Percentiles rank a stretch among this genome's conserved stretches.
These are phyloP conservation scores for Drosophila prolongata DNA, from an alignment of 2,888 invertebrate species.

Conservation along the genomic window DNA sequence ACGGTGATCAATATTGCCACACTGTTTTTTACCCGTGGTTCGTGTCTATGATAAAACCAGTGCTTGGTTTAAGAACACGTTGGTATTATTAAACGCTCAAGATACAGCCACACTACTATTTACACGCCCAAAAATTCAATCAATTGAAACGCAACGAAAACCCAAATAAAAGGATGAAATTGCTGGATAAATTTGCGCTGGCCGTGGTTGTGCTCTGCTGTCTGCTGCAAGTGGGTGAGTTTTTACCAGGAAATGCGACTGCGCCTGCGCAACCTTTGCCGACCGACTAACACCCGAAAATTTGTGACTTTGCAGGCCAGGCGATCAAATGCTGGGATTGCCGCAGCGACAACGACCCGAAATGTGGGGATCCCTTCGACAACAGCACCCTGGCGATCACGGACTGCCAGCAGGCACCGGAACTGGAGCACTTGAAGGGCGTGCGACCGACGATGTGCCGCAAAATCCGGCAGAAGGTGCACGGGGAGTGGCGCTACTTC, in stretches of 20 bases:
- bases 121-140: conserved; percentile 29
- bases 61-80: neutral
- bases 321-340: conserved; percentile 96
- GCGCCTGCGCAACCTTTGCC: conserved; percentile 48
- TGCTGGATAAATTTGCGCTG: conserved; percentile 53
- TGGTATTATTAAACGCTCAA: neutral
- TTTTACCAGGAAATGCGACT: neutral
- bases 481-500: conserved; percentile 95
- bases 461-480: conserved; percentile 95
- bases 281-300: conserved; percentile 14
- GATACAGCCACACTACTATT: conserved; percentile 10
- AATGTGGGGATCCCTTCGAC: conserved; percentile 96
- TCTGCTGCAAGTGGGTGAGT: conserved; percentile 63
- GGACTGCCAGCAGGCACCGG: conserved; percentile 89
- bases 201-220: conserved; percentile 44
- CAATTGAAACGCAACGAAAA: conserved; percentile 16
- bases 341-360: conserved; percentile 94
- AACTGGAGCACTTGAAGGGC: conserved; percentile 88
- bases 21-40: neutral
- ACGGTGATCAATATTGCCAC: neutral
- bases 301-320: conserved; percentile 84
- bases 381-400: conserved; percentile 94
- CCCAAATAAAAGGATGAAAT: conserved; percentile 37
- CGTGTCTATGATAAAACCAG: neutral
- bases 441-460: conserved; percentile 93